A percentile compares a stretch with the other conserved stretches of the same genome.
Evolutionary conservation across 2,888 invertebrate genomes (phyloP).

Genomic region (Tinea semifulvella): DNA sequence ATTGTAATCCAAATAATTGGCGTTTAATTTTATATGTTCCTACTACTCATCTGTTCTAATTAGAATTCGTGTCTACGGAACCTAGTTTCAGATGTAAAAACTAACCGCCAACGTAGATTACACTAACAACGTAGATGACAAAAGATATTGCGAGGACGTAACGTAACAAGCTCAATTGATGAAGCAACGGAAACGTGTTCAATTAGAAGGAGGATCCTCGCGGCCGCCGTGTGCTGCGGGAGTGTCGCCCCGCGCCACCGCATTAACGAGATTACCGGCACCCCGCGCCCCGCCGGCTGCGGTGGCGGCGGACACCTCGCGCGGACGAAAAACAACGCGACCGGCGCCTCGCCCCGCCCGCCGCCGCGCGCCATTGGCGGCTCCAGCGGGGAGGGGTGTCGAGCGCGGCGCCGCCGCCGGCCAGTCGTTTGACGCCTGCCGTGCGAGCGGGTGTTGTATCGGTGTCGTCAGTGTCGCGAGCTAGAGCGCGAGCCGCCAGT

Average conservation of each 20-base stretch:
- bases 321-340: conserved; percentile 58
- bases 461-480: conserved; percentile 32
- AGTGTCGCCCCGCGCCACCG: conserved; percentile 47
- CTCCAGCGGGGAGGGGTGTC: conserved; percentile 60
- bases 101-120: neutral
- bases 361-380: conserved; percentile 47
- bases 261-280: conserved; percentile 59
- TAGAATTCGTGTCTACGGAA: too few relatives aligned
- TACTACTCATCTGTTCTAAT: too few relatives aligned
- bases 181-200: conserved; percentile 65
- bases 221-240: conserved; percentile 9
- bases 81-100: neutral
- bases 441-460: conserved; percentile 58
- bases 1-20: too few relatives aligned
- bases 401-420: conserved; percentile 62
- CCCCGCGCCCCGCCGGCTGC: conserved; percentile 28
- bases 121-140: conserved; percentile 1
- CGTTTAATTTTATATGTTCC: too few relatives aligned
- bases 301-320: conserved; percentile 47
- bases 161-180: conserved; percentile 64
- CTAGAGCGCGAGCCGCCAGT: conserved; percentile 36
- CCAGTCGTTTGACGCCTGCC: conserved; percentile 62
- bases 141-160: conserved; percentile 16
- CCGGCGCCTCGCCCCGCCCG: conserved; percentile 47
- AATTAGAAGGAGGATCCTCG: conserved; percentile 53